Conservation (phyloP, 2,113 vertebrate genomes). For the Aleadryas rufinucha region DNA sequence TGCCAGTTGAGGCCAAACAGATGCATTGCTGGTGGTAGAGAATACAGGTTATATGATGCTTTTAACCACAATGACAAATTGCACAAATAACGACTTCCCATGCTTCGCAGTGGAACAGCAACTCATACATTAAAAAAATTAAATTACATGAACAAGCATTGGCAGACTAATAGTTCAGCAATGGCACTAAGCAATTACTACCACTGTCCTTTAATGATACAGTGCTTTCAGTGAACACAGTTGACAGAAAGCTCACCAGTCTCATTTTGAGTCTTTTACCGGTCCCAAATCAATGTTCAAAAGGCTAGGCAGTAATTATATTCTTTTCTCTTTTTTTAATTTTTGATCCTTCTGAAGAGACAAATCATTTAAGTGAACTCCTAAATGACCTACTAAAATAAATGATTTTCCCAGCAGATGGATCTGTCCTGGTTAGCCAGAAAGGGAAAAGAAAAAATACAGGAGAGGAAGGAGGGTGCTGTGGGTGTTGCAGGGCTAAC, state of each 20-base stretch:
- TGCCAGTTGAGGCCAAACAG: conserved; percentile 98
- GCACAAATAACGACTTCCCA: background rate
- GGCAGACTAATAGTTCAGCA: conserved; percentile 7
- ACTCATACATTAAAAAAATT: conserved; percentile 25
- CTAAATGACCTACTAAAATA: background rate
- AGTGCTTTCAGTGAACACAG: background rate
- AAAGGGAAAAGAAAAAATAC: background rate
- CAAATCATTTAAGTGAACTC: background rate
- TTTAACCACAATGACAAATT: background rate
- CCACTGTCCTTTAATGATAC: conserved; percentile 10
- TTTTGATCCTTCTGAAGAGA: conserved; percentile 19
- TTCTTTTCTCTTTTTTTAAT: background rate
- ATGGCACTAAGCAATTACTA: conserved; percentile 15
- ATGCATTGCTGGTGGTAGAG: conserved; percentile 87
- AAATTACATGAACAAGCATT: conserved; percentile 18
- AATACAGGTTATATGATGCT: conserved; percentile 54
- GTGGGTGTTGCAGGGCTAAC: background rate
- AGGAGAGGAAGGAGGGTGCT: background rate
- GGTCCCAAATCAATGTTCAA: background rate
- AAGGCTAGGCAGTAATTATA: background rate
- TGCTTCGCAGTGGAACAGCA: background rate
- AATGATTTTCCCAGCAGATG: background rate
- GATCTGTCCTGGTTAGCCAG: background rate
- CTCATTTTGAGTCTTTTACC: background rate
- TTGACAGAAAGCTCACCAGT: conserved; percentile 20